Evolutionary conservation across 1,140 invertebrate genomes (phyloP), one percentile per base, ranked within the genome.

Genomic region (Drosophila nikananu): DNA sequence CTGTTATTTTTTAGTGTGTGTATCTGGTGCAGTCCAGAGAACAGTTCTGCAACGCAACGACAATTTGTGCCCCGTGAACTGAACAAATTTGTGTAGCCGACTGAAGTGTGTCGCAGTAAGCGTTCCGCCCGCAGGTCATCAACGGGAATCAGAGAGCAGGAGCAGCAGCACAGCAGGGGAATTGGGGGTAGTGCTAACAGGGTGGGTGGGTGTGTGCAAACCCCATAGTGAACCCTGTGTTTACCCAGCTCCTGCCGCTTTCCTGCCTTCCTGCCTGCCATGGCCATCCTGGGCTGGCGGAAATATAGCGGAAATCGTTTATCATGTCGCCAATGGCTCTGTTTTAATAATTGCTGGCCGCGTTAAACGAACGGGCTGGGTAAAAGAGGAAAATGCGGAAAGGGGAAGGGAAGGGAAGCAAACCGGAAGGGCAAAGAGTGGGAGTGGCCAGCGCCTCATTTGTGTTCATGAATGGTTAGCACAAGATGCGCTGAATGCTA

Each of bases 281-380:
- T 57, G 35, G 7, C 32, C 66, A 35, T 62, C 49, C 51, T 46
- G 75, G 44, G 30, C 68, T 51, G 71, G 68, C 71, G 84, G 78
- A 89, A 89, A 86, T 86, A 89, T 89, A 86, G 86, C 86, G 86
- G 86, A 89, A 89, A 89, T 90, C 86, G 86, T 89, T 89, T 90
- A 89, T 89, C 86, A 89, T 91, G 86, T 89, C 86, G 84, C 84
- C 84, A 89, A 89, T 86, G 84, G 82, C 86, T 90, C 77, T 77
- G 77, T 89, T 89, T 90, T 89, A 81, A 90, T 89, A 89, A 89
- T 89, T 89, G 78, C 81, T 84, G 81, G 65, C 44, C 77, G 64
- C 84, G 61, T 70, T 62, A 68, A 75, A 57, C 30, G 67, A 19
- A 27, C 21, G 63, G 27, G 19, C 27, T 17, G 39, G 63, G 17